These are phyloP conservation scores for Vireo griseus DNA, from an alignment of 2,797 vertebrate species.

Conservation along the genomic window DNA sequence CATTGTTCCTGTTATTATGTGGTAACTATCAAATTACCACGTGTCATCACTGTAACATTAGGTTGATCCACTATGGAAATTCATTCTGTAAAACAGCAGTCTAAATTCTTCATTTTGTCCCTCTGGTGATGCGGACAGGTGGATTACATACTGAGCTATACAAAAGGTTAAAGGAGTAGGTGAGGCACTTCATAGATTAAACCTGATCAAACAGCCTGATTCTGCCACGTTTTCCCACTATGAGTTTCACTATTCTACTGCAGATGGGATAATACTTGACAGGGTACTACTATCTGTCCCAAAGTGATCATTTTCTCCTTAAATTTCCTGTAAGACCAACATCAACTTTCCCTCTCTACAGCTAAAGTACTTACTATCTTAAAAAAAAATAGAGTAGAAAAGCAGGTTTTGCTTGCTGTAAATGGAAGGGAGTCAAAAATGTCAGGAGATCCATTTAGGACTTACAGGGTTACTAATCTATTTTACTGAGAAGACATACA, in stretches of 20 bases:
- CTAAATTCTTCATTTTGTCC: slow-evolving; percentile 49
- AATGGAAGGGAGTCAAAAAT: slow-evolving; percentile 16
- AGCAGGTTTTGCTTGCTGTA: slow-evolving; percentile 25
- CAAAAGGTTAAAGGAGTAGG: slow-evolving; percentile 41
- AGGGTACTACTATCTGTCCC: slow-evolving; percentile 50
- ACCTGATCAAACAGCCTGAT: slow-evolving; percentile 34
- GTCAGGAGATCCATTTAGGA: slow-evolving; percentile 29
- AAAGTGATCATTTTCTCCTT: slow-evolving; percentile 53
- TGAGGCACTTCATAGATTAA: slow-evolving; percentile 50
- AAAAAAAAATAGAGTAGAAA: slow-evolving; percentile 41
- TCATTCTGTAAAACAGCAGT: slow-evolving; percentile 13
- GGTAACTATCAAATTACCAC: slow-evolving; percentile 58
- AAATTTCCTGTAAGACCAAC: slow-evolving; percentile 52
- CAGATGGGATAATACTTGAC: slow-evolving; percentile 55
- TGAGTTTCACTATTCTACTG: slow-evolving; percentile 4
- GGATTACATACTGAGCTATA: slow-evolving; percentile 1
- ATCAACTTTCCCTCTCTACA: slow-evolving; percentile 32
- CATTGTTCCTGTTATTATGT: slow-evolving; percentile 44
- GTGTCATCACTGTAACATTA: slow-evolving; percentile 61
- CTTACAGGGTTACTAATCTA: slow-evolving; percentile 9
- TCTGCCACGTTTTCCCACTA: slow-evolving; percentile 22
- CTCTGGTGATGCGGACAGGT: slow-evolving; percentile 31
- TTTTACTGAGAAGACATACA: slow-evolving; percentile 22
- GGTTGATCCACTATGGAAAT: slow-evolving; percentile 56
- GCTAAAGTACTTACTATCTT: slow-evolving; percentile 7